phyloP scores from a whole-genome alignment of 2,113 vertebrate genomes.

The Rana temporaria region DNA sequence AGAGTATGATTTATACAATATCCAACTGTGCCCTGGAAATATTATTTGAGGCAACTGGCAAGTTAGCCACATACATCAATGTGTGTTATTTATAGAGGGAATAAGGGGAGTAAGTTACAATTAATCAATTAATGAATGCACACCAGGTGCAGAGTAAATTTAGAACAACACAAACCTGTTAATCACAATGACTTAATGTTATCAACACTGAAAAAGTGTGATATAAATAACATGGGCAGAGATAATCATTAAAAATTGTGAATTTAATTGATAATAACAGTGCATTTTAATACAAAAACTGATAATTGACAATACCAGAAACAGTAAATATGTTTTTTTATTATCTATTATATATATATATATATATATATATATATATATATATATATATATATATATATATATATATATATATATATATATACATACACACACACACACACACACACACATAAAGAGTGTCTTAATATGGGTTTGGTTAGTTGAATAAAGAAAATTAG shows the following conservation, averaged over 20 bases:
- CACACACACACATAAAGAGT: no score
- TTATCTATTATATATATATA: no score
- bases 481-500: no score
- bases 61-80: not conserved
- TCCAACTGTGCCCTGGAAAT: no score
- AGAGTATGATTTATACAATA: no score
- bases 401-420: no score
- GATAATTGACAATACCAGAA: not conserved
- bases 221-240: slow-evolving; percentile 59
- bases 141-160: slow-evolving; percentile 32
- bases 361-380: no score
- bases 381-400: no score
- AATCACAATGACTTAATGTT: slow-evolving; percentile 34
- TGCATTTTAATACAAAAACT: not conserved
- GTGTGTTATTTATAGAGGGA: slow-evolving; percentile 34
- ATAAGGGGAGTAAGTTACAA: slow-evolving; percentile 9
- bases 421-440: no score
- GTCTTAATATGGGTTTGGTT: no score
- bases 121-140: slow-evolving; percentile 39
- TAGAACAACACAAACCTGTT: slow-evolving; percentile 21
- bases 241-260: slow-evolving; percentile 75
- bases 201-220: slow-evolving; percentile 25
- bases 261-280: not conserved
- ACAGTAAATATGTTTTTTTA: no score
- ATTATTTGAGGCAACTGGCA: not conserved